phyloP scores from a whole-genome alignment of 2,113 vertebrate genomes.

The Mesocricetus auratus region DNA sequence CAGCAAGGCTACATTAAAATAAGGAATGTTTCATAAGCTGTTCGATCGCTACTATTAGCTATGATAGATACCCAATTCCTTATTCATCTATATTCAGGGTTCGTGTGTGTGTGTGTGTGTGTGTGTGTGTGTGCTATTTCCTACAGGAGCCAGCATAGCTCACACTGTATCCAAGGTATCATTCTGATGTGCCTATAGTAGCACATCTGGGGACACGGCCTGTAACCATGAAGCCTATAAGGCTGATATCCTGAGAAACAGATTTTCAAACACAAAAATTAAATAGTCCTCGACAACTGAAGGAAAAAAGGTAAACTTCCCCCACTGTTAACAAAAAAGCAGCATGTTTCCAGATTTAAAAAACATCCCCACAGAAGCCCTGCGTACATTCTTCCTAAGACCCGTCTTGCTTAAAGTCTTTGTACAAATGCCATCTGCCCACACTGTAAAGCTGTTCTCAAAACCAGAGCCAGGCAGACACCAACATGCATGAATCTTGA shows the following conservation, averaged over 20 bases:
- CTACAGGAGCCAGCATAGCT: background rate
- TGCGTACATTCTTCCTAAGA: background rate
- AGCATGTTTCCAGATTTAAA: constrained; percentile 15
- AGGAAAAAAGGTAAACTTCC: background rate
- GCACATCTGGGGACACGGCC: background rate
- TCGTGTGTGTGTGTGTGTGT: too few relatives aligned
- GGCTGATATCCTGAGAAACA: background rate
- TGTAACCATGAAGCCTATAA: background rate
- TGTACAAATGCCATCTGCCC: background rate
- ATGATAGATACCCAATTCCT: background rate
- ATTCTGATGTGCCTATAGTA: background rate
- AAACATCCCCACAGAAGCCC: background rate
- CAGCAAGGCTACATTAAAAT: background rate
- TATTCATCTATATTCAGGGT: background rate
- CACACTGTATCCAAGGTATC: background rate
- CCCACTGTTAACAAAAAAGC: background rate
- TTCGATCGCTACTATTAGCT: background rate
- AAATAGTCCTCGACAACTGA: background rate
- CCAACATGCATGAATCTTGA: constrained; percentile 35
- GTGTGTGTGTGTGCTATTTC: background rate
- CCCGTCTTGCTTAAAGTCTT: constrained; percentile 11
- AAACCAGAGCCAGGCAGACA: constrained; percentile 25
- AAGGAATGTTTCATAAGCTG: background rate
- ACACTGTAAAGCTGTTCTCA: background rate
- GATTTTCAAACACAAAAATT: background rate